These are phyloP conservation scores for Heliconius hortense DNA, from an alignment of 2,888 invertebrate genomes.

Conservation along the genomic window DNA sequence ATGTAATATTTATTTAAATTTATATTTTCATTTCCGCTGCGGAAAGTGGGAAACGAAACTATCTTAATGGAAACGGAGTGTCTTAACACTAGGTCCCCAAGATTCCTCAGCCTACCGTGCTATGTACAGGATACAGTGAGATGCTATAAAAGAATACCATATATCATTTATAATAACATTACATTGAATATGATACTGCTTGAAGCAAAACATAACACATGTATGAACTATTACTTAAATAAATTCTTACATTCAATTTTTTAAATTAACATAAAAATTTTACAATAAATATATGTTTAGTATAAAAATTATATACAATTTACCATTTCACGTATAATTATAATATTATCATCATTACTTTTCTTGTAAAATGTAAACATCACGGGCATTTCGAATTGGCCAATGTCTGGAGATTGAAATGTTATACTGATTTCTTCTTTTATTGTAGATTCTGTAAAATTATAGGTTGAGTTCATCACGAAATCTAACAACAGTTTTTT, in stretches of 20 bases:
- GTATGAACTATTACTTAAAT: no score
- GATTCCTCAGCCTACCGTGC: neutral
- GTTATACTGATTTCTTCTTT: slow-evolving; percentile 52
- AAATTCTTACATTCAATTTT: no score
- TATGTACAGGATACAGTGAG: neutral
- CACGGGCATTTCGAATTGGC: slow-evolving; percentile 73
- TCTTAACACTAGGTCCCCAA: neutral
- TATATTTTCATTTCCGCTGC: neutral
- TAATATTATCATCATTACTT: slow-evolving; percentile 53
- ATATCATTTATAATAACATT: neutral
- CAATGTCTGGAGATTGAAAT: slow-evolving; percentile 55
- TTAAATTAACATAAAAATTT: no score
- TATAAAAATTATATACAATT: slow-evolving; percentile 43
- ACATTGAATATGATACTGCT: neutral
- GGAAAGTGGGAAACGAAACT: neutral
- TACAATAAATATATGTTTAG: neutral
- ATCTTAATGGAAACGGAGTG: no score
- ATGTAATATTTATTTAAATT: neutral
- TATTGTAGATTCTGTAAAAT: slow-evolving; percentile 57
- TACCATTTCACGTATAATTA: slow-evolving; percentile 73
- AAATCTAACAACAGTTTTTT: neutral
- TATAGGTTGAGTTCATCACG: neutral
- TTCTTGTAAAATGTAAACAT: slow-evolving; percentile 66
- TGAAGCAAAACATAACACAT: no score
- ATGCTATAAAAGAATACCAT: no score